phyloP scores from a whole-genome alignment of 2,113 vertebrate species.

The Ageneiosus marmoratus region DNA sequence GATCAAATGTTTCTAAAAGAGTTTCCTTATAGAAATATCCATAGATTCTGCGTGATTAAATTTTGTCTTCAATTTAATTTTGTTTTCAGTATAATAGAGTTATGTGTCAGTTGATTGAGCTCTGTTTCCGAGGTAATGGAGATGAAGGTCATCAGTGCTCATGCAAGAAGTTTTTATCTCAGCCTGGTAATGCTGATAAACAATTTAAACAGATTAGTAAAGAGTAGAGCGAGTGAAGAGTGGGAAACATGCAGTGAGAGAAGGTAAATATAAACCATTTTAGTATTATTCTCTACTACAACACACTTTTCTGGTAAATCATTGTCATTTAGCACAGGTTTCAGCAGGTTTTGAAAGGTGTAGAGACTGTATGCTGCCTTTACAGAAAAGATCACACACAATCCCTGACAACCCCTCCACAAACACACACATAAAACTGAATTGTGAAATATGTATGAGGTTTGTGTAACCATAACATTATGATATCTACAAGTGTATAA shows the following conservation, averaged over 20 bases:
- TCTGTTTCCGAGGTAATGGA: not conserved
- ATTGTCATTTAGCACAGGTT: too few relatives aligned
- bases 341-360: not conserved
- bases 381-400: too few relatives aligned
- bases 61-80: too few relatives aligned
- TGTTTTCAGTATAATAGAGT: too few relatives aligned
- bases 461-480: too few relatives aligned
- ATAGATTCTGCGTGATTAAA: not conserved
- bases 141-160: not conserved
- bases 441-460: too few relatives aligned
- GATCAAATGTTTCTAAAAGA: not conserved
- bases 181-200: not conserved
- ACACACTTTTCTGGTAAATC: not conserved
- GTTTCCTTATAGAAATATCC: not conserved
- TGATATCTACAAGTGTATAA: too few relatives aligned
- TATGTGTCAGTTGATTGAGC: not conserved
- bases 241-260: not conserved
- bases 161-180: not conserved
- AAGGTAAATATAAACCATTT: not conserved
- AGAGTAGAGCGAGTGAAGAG: not conserved
- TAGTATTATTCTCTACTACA: not conserved
- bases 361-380: too few relatives aligned
- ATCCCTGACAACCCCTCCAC: too few relatives aligned
- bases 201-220: not conserved
- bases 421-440: too few relatives aligned